Percentiles rank a stretch among this genome's conserved stretches.
Evolutionary conservation across 2,888 invertebrate genomes (phyloP).

Genomic region (Sthenelais limicola): DNA sequence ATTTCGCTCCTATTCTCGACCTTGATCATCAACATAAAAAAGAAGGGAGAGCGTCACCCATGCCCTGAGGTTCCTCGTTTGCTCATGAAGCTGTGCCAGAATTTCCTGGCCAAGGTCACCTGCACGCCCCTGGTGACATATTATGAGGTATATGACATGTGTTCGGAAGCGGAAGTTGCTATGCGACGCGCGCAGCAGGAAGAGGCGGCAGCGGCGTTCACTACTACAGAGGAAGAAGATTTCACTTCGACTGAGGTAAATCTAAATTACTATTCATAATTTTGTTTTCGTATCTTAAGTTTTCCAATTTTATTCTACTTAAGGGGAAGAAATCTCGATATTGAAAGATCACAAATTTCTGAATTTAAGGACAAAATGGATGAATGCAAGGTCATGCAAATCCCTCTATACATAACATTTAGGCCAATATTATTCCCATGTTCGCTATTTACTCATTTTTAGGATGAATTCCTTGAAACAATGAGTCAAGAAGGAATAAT

Average conservation of each 20-base stretch:
- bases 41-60: conserved; percentile 60
- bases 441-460: no score
- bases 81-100: conserved; percentile 60
- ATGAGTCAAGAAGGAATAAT: conserved; percentile 29
- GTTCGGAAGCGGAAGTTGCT: conserved; percentile 22
- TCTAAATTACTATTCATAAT: no score
- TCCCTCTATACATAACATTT: no score
- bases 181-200: not conserved
- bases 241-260: conserved; percentile 21
- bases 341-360: no score
- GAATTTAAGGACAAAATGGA: no score
- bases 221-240: conserved; percentile 24
- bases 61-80: conserved; percentile 63
- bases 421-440: no score
- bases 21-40: conserved; percentile 69
- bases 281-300: no score
- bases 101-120: conserved; percentile 59
- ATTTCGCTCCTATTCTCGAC: conserved; percentile 70
- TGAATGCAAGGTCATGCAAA: no score
- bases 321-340: no score
- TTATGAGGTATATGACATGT: conserved; percentile 48
- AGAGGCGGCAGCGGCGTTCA: not conserved
- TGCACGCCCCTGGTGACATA: conserved; percentile 51
- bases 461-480: no score
- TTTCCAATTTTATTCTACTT: no score